Evolutionary conservation across 2,888 invertebrate species (phyloP), one percentile per base, ranked within the genome.

Genomic region (Rhabditophanes sp.): DNA sequence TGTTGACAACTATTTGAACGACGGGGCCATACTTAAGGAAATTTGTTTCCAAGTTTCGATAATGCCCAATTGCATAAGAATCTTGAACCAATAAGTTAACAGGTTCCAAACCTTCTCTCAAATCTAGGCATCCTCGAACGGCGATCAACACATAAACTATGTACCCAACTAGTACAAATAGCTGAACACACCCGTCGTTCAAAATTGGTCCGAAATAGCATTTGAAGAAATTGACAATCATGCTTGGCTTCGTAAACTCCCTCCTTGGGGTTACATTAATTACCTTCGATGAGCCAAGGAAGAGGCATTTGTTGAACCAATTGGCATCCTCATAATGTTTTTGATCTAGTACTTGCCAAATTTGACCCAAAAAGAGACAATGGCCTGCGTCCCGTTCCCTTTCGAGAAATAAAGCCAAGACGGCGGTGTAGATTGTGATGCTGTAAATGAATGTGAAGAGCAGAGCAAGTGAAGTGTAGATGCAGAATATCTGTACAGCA

Each of bases 401-500:
- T 24, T 46, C 33, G 20, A 46, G 56, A 29, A 44, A 48, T 18
- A 65, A 21, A 1, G 60, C 52, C 4, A 64, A 38, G 16, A 53
- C 41, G 1, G 50, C 64, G 16, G 54, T 45, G 39, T 61, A 64
- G 46, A 65, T 64, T 4, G 63, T 64, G 17, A 60, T 54, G 50
- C 60, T 56, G 39, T 55, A 65, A 11, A 64, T 15, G 39, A 65
- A 64, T 0, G 62, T 58, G 31, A 60, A 39, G 22, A 46, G 36
- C 29, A 64, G 49, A 4, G 64, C 60, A 4, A 53, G 48, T 24
- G 48, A 42, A 1, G 85, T 84, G 67, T 87, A 88, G 63, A 82
- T 79, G 72, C 85, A 87, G 70, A 88, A 88, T 56, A 87, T 85
- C 64, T 80, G 79, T 23, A 87, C 84, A 12, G 84, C 84, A 3